phyloP scores from a whole-genome alignment of 2,113 vertebrate species.

The Chionis minor region DNA sequence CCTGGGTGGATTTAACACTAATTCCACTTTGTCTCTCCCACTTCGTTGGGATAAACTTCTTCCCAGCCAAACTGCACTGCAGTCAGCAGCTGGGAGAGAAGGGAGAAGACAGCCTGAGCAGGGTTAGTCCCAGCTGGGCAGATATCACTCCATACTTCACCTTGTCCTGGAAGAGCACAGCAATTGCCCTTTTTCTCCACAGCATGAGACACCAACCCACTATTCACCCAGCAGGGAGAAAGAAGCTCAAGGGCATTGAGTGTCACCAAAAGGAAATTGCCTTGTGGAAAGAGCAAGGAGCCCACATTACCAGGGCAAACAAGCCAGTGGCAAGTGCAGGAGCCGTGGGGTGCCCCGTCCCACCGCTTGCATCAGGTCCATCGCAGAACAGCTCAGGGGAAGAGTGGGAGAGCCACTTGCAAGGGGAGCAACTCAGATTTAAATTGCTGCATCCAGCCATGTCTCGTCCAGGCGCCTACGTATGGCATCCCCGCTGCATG shows the following conservation, averaged over 20 bases:
- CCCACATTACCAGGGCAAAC: not conserved
- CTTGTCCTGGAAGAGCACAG: not conserved
- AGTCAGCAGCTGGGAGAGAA: not conserved
- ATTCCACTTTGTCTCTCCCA: not conserved
- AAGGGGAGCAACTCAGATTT: not conserved
- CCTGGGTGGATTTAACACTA: not conserved
- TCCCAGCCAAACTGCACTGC: not conserved
- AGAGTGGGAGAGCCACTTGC: not conserved
- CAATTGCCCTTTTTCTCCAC: not conserved
- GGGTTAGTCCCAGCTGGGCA: not conserved
- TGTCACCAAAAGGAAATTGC: not conserved
- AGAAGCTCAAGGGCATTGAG: not conserved
- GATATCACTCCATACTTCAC: not conserved
- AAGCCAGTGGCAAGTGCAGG: fast-evolving
- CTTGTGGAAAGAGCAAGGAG: not conserved
- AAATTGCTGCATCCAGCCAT: not conserved
- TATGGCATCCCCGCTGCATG: not conserved
- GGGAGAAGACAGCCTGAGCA: not conserved
- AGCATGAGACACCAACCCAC: not conserved
- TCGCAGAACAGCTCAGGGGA: not conserved
- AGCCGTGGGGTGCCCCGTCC: not conserved
- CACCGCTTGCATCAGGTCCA: not conserved
- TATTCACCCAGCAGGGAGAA: not conserved
- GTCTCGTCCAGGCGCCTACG: not conserved
- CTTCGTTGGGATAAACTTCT: not conserved